A percentile compares a stretch with the other conserved stretches of the same genome.
Evolutionary conservation across 1,140 invertebrate species (phyloP).

Genomic region (Uloborus diversus): DNA sequence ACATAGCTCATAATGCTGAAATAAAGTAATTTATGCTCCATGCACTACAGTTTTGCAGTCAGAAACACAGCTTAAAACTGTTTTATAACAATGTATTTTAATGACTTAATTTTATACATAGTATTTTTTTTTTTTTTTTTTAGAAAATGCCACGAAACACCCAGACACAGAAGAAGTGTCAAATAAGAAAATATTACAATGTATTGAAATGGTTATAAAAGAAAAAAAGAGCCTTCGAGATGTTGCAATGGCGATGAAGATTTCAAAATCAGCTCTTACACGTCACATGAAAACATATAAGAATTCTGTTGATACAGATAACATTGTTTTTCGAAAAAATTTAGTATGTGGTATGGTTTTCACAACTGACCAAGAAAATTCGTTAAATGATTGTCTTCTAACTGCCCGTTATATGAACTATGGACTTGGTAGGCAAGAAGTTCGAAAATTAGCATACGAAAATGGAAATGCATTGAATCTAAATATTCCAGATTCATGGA

Average conservation of each 20-base stretch:
- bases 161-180: slow-evolving; percentile 4
- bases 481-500: slow-evolving; percentile 15
- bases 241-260: not conserved
- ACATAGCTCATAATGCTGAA: too few relatives aligned
- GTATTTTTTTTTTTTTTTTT: slow-evolving; percentile 11
- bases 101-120: too few relatives aligned
- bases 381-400: slow-evolving; percentile 8
- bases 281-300: slow-evolving; percentile 4
- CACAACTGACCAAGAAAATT: slow-evolving; percentile 9
- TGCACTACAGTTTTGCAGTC: too few relatives aligned
- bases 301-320: slow-evolving; percentile 6
- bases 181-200: slow-evolving; percentile 11
- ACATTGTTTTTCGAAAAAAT: slow-evolving; percentile 11
- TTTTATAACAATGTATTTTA: too few relatives aligned
- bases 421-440: slow-evolving; percentile 5
- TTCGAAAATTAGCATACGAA: slow-evolving; percentile 7
- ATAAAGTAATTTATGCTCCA: too few relatives aligned
- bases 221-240: slow-evolving; percentile 5
- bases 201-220: slow-evolving; percentile 18
- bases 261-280: slow-evolving; percentile 14
- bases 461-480: slow-evolving; percentile 4
- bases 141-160: slow-evolving; percentile 10
- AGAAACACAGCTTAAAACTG: too few relatives aligned
- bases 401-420: slow-evolving; percentile 9
- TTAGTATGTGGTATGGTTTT: not conserved